Evolutionary conservation across 2,888 invertebrate genomes (phyloP).

Genomic region (Cerastis leucographa): DNA sequence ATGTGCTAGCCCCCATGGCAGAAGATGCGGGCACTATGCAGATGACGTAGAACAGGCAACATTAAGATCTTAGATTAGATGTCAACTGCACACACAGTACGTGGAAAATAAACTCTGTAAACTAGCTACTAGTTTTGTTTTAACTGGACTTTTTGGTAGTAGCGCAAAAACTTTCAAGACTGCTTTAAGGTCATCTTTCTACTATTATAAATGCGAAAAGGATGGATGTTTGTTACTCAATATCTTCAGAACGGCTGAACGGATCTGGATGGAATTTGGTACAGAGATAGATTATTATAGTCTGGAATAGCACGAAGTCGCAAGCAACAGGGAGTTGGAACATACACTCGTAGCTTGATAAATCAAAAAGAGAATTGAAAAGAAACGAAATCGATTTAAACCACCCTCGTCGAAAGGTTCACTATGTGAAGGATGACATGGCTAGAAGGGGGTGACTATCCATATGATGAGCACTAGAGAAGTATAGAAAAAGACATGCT

Average conservation of each 20-base stretch:
- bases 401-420: neutral
- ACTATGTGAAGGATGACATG: neutral
- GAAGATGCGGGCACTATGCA: conserved; percentile 62
- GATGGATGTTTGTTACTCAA: no score
- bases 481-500: neutral
- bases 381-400: neutral
- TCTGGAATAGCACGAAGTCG: no score
- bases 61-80: conserved; percentile 67
- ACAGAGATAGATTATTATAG: no score
- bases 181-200: neutral
- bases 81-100: conserved; percentile 50
- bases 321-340: no score
- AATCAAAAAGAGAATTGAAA: neutral
- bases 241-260: no score
- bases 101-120: conserved; percentile 44
- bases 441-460: neutral
- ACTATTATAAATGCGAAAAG: no score
- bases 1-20: conserved; percentile 42
- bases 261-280: no score
- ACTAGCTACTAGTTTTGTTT: conserved; percentile 51
- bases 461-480: neutral
- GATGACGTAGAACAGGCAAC: conserved; percentile 38
- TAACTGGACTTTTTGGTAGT: conserved; percentile 30
- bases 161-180: neutral
- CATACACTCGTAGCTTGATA: neutral